Base-by-base conservation (phyloP, 2,113 vertebrate genomes). In the Mesocricetus auratus region DNA sequence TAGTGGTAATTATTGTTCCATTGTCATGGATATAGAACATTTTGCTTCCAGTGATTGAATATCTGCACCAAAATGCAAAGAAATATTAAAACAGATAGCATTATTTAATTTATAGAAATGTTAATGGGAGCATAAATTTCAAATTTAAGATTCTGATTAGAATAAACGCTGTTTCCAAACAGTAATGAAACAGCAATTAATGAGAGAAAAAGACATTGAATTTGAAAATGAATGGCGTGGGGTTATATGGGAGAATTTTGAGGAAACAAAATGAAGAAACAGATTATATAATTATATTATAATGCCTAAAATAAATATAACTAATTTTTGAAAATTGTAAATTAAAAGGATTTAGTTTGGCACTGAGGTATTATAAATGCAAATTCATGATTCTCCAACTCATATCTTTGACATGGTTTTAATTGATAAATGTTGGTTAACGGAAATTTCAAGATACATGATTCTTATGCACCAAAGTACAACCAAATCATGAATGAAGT, bases 21-120 rank as follows among this genome's bases (percentile, higher is more conserved):
- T 99, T 98, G 97, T 89, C 98, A 98, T 99, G 97, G 96, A 99
- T 99, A 97, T 93, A 98, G 98, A 99, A 99, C 91, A 98, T 90
- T 3, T 87, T 98, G 92, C 95, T 97, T 82, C 97, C 98, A 87
- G 98, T 97, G 96, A 99, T 97, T 78, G 98, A 98, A 97, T 99
- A 99, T 98, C 99, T 99, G 97, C 6, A 98, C 85, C 87, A 89
- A 96, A 91, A 77, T 58, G 53, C 69, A 26, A 26, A 87, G 1
- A 95, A 26, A 60, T 74, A 64, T n/a, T 12, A 53, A 31, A 22
- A 33, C 73, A 42, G 15, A 29, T 92, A 83, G 64, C 89, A 81
- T 64, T 56, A 97, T 98, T 82, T 47, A 39, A 24, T 97, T n/a
- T 92, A 36, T 47, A 89, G 19, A 39, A 93, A 62, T 83, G 66